Base-by-base conservation (phyloP, 2,797 vertebrate species). In the Tinamus major region DNA sequence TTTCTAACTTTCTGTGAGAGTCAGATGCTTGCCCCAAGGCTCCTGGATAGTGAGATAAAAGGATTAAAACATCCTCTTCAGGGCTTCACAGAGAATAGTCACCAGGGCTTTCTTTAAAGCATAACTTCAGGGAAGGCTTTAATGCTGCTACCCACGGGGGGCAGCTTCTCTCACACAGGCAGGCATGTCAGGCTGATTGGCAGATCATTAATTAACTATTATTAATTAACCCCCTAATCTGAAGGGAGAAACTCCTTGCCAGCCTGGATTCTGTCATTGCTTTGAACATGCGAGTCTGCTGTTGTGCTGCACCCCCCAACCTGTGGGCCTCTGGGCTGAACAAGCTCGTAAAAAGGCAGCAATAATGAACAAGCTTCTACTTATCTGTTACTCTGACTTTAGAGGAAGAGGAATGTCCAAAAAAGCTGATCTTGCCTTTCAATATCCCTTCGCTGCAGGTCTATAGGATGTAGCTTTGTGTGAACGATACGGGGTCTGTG, bases 181-280 rank as follows among this genome's bases (percentile, higher is more conserved):
- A 4, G 15, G 70, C 10, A 0, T 35, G 79, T 62, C 21, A 1
- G 35, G 56, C n/a, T 91, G 91, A 95, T 64, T 92, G 93, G 62
- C 93, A 78, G 61, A 18, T 75, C 56, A 41, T 84, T 95, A 92
- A 95, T 93, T 94, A 90, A 83, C 79, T 78, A 51, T 49, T 93
- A 74, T 77, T 93, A 93, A 96, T 96, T 96, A 96, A 93, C 94
- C 91, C 85, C 42, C 21, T 74, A 75, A 79, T 94, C 91, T 88
- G 75, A 87, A 85, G 90, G 80, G 75, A 84, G 44, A 74, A 92
- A 81, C 84, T 89, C 80, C 85, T 93, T 0, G 1, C 65, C 79
- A 67, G 44, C 64, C 44, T 79, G 85, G 51, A 87, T 87, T 18
- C 48, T 9, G 7, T 76, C 13, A 26, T 81, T 86, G 48, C 77